A percentile compares a stretch with the other conserved stretches of the same genome.
Conservation (phyloP, 2,797 vertebrate species). For the Gobionotothen gibberifrons region DNA sequence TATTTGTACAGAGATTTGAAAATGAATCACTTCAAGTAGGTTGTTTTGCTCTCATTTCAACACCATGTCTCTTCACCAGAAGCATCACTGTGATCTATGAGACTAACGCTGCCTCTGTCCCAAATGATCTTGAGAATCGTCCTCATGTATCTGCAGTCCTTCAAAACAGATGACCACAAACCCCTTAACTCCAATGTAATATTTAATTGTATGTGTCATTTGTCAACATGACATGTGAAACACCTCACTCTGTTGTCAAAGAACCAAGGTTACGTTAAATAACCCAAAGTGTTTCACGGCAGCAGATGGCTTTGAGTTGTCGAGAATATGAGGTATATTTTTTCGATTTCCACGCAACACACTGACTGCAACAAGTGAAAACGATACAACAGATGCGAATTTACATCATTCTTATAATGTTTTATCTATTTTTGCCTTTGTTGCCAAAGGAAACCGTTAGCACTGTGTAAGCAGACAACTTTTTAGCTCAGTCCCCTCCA, state of each 20-base stretch:
- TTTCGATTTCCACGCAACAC: not conserved
- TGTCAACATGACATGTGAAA: too few species aligned
- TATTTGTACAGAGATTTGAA: not conserved
- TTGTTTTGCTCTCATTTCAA: constrained; percentile 1
- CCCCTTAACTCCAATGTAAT: not conserved
- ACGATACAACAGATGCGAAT: not conserved
- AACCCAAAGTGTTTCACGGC: too few species aligned
- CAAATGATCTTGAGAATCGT: not conserved
- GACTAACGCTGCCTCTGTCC: not conserved
- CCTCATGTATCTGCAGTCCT: not conserved
- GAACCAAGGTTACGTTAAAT: too few species aligned
- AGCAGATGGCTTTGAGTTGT: too few species aligned
- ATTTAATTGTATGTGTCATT: too few species aligned
- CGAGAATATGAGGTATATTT: not conserved
- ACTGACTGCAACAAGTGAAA: not conserved
- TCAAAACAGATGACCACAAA: not conserved
- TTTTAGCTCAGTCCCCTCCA: too few species aligned
- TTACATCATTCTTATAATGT: not conserved
- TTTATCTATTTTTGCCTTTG: too few species aligned
- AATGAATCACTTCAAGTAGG: constrained; percentile 5
- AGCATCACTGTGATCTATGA: not conserved
- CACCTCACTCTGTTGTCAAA: too few species aligned
- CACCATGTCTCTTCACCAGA: not conserved
- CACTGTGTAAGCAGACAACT: too few species aligned
- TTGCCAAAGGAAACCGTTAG: too few species aligned